These are phyloP conservation scores for Pseudomyrmex pallidus DNA, from an alignment of 1,140 invertebrate species.

Conservation along the genomic window DNA sequence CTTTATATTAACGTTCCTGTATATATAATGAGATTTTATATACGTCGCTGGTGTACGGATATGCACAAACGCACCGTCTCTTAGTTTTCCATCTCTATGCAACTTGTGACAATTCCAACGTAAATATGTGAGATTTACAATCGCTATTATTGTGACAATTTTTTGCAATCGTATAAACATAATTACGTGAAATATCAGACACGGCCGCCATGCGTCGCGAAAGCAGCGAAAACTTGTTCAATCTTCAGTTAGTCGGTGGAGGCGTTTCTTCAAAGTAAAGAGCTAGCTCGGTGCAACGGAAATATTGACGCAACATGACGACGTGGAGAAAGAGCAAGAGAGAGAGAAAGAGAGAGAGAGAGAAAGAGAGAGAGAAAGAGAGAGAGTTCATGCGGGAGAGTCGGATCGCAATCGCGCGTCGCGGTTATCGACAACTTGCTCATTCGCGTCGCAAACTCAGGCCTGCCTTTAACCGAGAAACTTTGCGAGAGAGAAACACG, in stretches of 20 bases:
- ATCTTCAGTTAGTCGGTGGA: slow-evolving; percentile 45
- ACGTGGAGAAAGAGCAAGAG: background rate
- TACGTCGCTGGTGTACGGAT: too few species aligned
- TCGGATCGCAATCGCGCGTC: slow-evolving; percentile 43
- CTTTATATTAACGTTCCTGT: background rate
- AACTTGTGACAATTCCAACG: background rate
- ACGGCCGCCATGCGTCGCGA: background rate
- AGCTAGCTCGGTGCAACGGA: slow-evolving; percentile 29
- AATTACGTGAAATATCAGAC: slow-evolving; percentile 11
- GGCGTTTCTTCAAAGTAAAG: slow-evolving; percentile 13
- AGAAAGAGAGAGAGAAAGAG: background rate
- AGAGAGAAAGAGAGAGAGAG: background rate
- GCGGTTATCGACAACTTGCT: slow-evolving; percentile 63
- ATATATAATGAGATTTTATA: background rate
- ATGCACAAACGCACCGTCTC: too few species aligned
- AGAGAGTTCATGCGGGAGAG: slow-evolving; percentile 25
- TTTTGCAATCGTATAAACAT: background rate
- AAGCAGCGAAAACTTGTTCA: slow-evolving; percentile 48
- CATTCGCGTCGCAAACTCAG: slow-evolving; percentile 41
- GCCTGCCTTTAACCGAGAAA: slow-evolving; percentile 40
- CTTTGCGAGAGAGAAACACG: background rate
- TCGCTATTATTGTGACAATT: background rate
- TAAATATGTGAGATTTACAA: background rate
- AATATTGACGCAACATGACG: slow-evolving; percentile 44
- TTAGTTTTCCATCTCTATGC: too few species aligned